These are phyloP conservation scores for Pseudomyrmex concolor DNA, from an alignment of 1,140 invertebrate genomes.

Conservation along the genomic window DNA sequence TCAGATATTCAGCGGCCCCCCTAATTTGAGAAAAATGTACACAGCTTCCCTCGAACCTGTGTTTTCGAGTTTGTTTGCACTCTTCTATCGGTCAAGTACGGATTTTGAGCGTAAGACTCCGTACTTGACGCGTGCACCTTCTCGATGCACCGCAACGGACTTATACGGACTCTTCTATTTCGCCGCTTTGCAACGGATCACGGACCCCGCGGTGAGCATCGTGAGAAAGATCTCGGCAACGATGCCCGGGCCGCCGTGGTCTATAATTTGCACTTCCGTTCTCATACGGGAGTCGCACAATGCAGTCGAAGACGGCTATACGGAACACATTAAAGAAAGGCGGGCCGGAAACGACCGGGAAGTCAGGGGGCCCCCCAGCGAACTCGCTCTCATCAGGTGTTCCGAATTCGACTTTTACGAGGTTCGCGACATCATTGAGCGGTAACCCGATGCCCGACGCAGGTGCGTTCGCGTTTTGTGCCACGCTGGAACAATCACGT, in stretches of 20 bases:
- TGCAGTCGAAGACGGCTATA: constrained; percentile 54
- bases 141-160: constrained; percentile 32
- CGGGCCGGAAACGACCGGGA: constrained; percentile 23
- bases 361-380: constrained; percentile 71
- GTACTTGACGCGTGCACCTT: constrained; percentile 18
- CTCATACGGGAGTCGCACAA: constrained; percentile 71
- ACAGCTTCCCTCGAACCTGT: not conserved
- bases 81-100: not conserved
- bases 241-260: constrained; percentile 24
- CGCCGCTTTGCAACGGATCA: constrained; percentile 1
- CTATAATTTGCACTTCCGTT: constrained; percentile 83
- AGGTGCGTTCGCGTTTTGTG: constrained; percentile 77
- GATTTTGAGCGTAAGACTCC: not conserved
- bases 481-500: constrained; percentile 66
- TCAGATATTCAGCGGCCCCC: not conserved
- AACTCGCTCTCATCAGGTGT: constrained; percentile 71
- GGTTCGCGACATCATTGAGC: constrained; percentile 47
- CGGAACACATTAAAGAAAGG: constrained; percentile 42
- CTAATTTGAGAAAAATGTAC: not conserved
- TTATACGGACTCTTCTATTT: constrained; percentile 37
- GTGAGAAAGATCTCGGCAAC: constrained; percentile 78
- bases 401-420: constrained; percentile 62
- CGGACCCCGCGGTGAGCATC: constrained; percentile 65
- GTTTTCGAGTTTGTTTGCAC: not conserved
- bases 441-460: constrained; percentile 78